Percentiles rank a stretch among this genome's conserved stretches.
Conservation (phyloP, 2,113 vertebrate species). For the human region DNA sequence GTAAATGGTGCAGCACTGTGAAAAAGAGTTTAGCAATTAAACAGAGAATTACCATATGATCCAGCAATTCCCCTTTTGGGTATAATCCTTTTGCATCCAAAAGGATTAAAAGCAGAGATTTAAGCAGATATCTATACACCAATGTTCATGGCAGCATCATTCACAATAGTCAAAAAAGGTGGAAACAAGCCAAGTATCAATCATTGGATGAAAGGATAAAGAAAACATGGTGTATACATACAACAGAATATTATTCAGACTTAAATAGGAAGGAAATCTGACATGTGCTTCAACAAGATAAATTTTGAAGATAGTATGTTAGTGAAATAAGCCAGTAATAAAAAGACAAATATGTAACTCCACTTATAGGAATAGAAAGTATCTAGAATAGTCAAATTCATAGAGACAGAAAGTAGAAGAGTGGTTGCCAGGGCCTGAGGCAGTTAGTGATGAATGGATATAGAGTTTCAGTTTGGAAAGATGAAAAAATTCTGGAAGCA, state of each 20-base stretch:
- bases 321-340: not conserved
- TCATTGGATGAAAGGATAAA: not conserved
- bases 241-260: not conserved
- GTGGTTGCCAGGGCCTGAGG: not conserved
- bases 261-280: not conserved
- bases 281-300: not conserved
- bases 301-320: not conserved
- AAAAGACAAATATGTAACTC: not conserved
- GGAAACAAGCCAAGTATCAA: not conserved
- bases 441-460: not conserved
- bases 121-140: not conserved
- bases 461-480: not conserved
- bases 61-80: not conserved
- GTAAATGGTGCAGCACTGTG: not conserved
- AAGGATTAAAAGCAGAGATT: not conserved
- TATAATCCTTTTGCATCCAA: no score
- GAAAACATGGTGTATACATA: not conserved
- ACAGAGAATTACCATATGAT: not conserved
- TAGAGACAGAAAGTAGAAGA: not conserved
- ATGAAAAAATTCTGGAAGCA: not conserved
- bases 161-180: not conserved
- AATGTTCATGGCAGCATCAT: not conserved
- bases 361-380: not conserved
- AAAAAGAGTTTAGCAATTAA: not conserved
- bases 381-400: not conserved